Conservation (phyloP, 1,140 invertebrate genomes). For the Bactericera cockerelli region DNA sequence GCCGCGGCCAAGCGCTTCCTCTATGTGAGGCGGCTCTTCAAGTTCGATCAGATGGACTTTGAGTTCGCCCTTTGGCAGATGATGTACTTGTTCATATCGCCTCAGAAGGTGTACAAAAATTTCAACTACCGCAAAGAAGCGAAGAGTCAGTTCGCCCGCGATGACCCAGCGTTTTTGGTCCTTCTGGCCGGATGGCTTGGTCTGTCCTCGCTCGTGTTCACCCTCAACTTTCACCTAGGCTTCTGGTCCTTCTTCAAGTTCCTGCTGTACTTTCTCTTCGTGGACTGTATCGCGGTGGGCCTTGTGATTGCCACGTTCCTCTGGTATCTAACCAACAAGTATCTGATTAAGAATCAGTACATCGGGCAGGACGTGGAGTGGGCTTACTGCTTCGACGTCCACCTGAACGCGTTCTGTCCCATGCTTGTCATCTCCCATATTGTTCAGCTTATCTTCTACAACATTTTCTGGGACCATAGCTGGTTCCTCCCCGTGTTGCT, state of each 20-base stretch:
- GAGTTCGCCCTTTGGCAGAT: conserved; percentile 99
- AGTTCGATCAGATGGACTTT: conserved; percentile 98
- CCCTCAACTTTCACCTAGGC: conserved; percentile 57
- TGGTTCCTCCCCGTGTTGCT: conserved; percentile 64
- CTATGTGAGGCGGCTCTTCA: conserved; percentile 77
- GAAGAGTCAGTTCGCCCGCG: conserved; percentile 96
- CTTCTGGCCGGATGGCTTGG: conserved; percentile 73
- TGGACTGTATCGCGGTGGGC: conserved; percentile 85
- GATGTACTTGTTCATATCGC: conserved; percentile 85
- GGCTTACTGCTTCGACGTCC: conserved; percentile 97
- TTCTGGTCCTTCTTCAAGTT: conserved; percentile 70
- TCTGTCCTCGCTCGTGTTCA: conserved; percentile 81
- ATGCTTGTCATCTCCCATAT: conserved; percentile 85
- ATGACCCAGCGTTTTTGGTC: conserved; percentile 97
- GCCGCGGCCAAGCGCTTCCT: conserved; percentile 85
- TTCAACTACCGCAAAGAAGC: conserved; percentile 98
- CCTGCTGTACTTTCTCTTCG: conserved; percentile 79
- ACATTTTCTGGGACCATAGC: conserved; percentile 56
- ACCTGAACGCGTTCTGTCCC: conserved; percentile 96
- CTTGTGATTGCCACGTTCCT: conserved; percentile 75
- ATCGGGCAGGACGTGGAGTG: conserved; percentile 79
- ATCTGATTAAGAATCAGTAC: conserved; percentile 51
- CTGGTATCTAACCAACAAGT: conserved; percentile 78
- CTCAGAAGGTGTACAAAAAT: conserved; percentile 96
- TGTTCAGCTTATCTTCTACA: conserved; percentile 77